Base-by-base conservation (phyloP, 1,140 invertebrate species). In the Drosophila micromelanica region DNA sequence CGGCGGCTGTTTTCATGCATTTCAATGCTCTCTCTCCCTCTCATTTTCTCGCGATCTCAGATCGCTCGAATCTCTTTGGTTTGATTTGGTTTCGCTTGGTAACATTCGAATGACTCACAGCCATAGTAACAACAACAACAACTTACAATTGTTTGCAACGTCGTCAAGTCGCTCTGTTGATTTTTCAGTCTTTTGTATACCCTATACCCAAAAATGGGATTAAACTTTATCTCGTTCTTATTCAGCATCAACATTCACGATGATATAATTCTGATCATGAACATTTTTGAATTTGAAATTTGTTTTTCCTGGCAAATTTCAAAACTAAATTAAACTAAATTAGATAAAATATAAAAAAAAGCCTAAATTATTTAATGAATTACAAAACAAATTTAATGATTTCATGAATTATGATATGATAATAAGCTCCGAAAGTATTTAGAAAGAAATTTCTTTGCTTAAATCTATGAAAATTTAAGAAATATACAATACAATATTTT, bases 41-140 rank as follows among this genome's bases (percentile, higher is more conserved):
- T n/a, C 35, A 13, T 30, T 7, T 38, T 30, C 23, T 46, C 35
- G n/a, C 30, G 17, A 35, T 52, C 40, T 12, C n/a, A 17, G 27
- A 5, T 5, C 5, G 27, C 9, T 20, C 32, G 23, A 38, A 55
- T 37, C 37, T 45, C 30, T 35, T 38, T n/a, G 45, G 63, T 73
- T 76, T 52, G 46, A 11, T 70, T 45, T n/a, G n/a, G n/a, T n/a
- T 40, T 40, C 27, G 37, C 32, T 46, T 70, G 59, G 59, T 38
- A 43, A 37, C 42, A 55, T 38, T 62, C 65, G 67, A 42, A 70
- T 78, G 65, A 75, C 38, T 69, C 70, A 77, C 52, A 71, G 20
- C 48, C 48, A 55, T 15, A 48, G 4, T 20, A 61, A n/a, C 55
- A 49, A n/a, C 35, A 64, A 23, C 51, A 65, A 55, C 37, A 61